phyloP scores from a whole-genome alignment of 2,888 invertebrate species.

The Rotaria socialis region DNA sequence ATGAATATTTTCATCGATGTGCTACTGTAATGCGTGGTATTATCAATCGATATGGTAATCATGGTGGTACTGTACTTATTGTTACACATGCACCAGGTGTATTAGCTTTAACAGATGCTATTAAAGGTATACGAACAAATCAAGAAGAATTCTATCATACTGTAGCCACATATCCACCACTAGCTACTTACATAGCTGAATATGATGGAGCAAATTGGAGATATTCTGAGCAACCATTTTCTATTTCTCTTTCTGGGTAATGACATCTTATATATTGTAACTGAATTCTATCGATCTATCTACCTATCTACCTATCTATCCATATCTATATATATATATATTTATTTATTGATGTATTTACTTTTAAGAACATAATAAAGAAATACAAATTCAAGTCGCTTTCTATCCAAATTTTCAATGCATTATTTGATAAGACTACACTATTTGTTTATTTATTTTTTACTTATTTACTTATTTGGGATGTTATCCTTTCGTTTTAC shows the following conservation, averaged over 20 bases:
- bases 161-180: neutral
- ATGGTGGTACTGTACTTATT: conserved; percentile 77
- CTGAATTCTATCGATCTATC: no score
- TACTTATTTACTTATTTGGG: no score
- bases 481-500: no score
- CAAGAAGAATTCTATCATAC: neutral
- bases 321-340: no score
- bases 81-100: conserved; percentile 77
- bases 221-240: neutral
- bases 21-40: conserved; percentile 23
- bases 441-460: no score
- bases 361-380: no score
- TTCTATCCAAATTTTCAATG: no score
- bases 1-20: conserved; percentile 39
- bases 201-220: neutral
- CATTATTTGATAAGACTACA: no score
- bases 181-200: neutral
- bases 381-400: no score
- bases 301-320: no score
- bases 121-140: neutral
- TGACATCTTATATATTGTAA: neutral
- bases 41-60: neutral
- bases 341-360: no score
- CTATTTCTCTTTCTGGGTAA: neutral
- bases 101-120: neutral